A percentile compares a stretch with the other conserved stretches of the same genome.
Evolutionary conservation across 2,888 invertebrate genomes (phyloP).

Genomic region (Camponotus fellah): DNA sequence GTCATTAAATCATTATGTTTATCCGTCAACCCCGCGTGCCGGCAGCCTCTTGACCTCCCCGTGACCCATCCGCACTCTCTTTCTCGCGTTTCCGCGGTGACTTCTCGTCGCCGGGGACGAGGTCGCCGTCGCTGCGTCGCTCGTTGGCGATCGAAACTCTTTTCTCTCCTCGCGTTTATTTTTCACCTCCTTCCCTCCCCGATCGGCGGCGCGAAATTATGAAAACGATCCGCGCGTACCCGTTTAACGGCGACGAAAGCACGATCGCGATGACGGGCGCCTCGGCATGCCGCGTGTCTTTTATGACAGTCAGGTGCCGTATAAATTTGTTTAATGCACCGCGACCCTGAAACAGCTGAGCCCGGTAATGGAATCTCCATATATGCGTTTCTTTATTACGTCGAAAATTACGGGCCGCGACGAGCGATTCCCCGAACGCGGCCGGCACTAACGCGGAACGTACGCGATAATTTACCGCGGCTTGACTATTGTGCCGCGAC

Average conservation of each 20-base stretch:
- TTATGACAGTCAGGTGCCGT: conserved; percentile 76
- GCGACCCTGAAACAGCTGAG: conserved; percentile 74
- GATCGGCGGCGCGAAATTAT: conserved; percentile 49
- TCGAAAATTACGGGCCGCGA: conserved; percentile 71
- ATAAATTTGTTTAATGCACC: conserved; percentile 75
- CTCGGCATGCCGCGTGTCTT: conserved; percentile 72
- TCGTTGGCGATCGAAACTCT: conserved; percentile 27
- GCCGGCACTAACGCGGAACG: conserved; percentile 56
- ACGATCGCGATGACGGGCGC: conserved; percentile 69
- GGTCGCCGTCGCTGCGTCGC: conserved; percentile 49
- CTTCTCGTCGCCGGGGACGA: conserved; percentile 40
- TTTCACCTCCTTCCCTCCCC: conserved; percentile 14
- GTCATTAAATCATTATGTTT: conserved; percentile 85
- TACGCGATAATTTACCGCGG: conserved; percentile 62
- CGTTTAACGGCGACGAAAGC: conserved; percentile 71
- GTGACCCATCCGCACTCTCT: conserved; percentile 57
- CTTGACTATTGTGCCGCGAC: conserved; percentile 50
- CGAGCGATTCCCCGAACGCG: conserved; percentile 65
- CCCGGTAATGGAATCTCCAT: conserved; percentile 75
- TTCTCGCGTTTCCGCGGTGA: conserved; percentile 46
- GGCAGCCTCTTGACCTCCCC: conserved; percentile 82
- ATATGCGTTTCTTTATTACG: conserved; percentile 73
- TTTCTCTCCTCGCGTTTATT: conserved; percentile 8
- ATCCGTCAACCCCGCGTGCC: conserved; percentile 82
- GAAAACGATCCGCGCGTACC: conserved; percentile 59